Base-by-base conservation (phyloP, 2,888 invertebrate genomes). In the Leptothorax acervorum region DNA sequence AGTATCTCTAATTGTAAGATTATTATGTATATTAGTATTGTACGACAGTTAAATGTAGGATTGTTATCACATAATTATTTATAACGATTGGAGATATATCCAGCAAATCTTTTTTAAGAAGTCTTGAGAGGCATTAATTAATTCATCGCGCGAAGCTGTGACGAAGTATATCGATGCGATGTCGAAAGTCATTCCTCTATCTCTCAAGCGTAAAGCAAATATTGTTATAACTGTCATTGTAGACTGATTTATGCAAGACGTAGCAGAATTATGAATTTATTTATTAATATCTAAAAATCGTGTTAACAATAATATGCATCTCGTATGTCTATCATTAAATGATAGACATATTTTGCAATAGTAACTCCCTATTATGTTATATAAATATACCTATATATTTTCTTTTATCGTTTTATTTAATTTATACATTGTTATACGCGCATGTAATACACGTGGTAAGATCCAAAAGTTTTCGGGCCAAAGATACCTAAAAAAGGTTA, bases 71-170 rank as follows among this genome's bases (percentile, higher is more conserved):
- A 55, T 39, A 35, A 51, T 18, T 71, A 55, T 66, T 28, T 28
- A 2, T 53, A 23, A 39, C n/a, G 6, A 55, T 51, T 51, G 23
- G 23, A 23, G 23, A 23, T 23, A 23, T 23, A 23, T 23, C 23
- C 23, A 23, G 23, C 23, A 23, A 31, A 45, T 62, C 31, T 48
- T 48, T 74, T 74, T 74, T 12, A 8, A 74, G 71, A 71, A 57
- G 1, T 28, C 8, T 62, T 23, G 31, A 74, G 31, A 62, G 35
- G n/a, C n/a, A 28, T 62, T 48, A 60, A 74, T 70, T 53, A 70
- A 18, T 74, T 48, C 35, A 63, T 63, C n/a, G 12, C n/a, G 11
- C 12, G 23, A 3, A 18, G n/a, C 8, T 48, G 48, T 48, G 48
- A 60, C n/a, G 45, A 28, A 31, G 3, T 74, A 31, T 60, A 15